These are phyloP conservation scores for Micromussa lordhowensis DNA, from an alignment of 92 coral and sea anemone genomes.

Conservation along the genomic window DNA sequence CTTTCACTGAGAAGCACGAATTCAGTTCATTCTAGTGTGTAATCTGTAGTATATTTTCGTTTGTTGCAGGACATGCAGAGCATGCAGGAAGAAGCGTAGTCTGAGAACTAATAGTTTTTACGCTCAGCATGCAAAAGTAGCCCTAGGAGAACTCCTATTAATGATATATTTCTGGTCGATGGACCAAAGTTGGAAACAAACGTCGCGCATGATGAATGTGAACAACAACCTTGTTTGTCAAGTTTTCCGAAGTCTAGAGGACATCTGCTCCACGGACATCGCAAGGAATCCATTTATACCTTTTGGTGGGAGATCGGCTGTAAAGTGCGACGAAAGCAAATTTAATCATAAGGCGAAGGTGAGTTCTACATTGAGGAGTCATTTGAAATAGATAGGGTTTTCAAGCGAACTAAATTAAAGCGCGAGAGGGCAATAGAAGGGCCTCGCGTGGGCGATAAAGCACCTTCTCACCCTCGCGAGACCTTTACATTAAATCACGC, in stretches of 20 bases:
- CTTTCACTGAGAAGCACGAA: neutral
- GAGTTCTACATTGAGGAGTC: neutral
- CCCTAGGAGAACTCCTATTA: slow-evolving; percentile 31
- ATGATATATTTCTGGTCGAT: slow-evolving; percentile 55
- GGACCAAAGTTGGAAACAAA: slow-evolving; percentile 25
- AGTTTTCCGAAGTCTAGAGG: slow-evolving; percentile 36
- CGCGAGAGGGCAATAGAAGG: too few relatives aligned
- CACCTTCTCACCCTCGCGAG: too few relatives aligned
- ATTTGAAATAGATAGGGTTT: too few relatives aligned
- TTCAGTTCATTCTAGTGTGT: neutral
- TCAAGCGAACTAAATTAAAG: too few relatives aligned
- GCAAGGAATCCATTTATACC: neutral
- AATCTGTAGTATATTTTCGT: neutral
- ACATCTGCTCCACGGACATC: slow-evolving; percentile 48
- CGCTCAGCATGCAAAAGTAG: slow-evolving; percentile 35
- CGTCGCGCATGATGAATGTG: slow-evolving; percentile 3
- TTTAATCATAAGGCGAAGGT: slow-evolving; percentile 22
- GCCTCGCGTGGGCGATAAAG: too few relatives aligned
- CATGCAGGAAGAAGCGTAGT: slow-evolving; percentile 42
- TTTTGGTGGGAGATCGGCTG: too few relatives aligned
- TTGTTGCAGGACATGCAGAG: slow-evolving; percentile 49
- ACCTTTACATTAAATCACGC: too few relatives aligned
- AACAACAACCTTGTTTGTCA: slow-evolving; percentile 40
- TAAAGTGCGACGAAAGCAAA: too few relatives aligned
- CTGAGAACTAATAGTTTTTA: slow-evolving; percentile 62